phyloP scores from a whole-genome alignment of 2,797 vertebrate species.

The Phylloscopus collybita region DNA sequence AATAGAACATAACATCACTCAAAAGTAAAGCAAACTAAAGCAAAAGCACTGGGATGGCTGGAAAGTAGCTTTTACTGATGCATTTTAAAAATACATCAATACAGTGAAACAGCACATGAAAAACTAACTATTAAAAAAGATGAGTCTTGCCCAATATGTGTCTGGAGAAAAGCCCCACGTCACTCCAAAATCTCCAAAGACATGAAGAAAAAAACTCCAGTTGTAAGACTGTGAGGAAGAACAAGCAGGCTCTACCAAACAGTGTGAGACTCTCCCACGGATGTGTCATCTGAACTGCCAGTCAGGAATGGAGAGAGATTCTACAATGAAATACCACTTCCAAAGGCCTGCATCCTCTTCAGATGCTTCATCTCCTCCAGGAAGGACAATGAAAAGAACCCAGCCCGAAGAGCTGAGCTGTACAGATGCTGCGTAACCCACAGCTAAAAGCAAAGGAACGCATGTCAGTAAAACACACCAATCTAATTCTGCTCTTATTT shows the following conservation, averaged over 20 bases:
- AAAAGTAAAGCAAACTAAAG: neutral
- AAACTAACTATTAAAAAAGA: neutral
- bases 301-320: neutral
- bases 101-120: neutral
- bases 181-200: neutral
- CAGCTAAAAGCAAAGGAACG: neutral
- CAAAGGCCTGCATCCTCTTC: neutral
- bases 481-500: neutral
- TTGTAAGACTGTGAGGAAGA: neutral
- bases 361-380: neutral
- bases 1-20: neutral
- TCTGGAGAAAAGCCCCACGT: neutral
- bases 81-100: neutral
- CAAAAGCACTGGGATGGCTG: neutral
- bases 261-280: neutral
- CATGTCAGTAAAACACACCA: rapidly evolving
- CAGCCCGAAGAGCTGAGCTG: neutral
- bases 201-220: neutral
- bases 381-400: neutral
- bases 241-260: neutral
- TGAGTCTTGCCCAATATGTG: neutral
- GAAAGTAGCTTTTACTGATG: neutral
- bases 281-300: neutral
- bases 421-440: neutral
- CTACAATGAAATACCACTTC: neutral